Evolutionary conservation across 2,888 invertebrate species (phyloP).

Genomic region (Synergus itoensis): DNA sequence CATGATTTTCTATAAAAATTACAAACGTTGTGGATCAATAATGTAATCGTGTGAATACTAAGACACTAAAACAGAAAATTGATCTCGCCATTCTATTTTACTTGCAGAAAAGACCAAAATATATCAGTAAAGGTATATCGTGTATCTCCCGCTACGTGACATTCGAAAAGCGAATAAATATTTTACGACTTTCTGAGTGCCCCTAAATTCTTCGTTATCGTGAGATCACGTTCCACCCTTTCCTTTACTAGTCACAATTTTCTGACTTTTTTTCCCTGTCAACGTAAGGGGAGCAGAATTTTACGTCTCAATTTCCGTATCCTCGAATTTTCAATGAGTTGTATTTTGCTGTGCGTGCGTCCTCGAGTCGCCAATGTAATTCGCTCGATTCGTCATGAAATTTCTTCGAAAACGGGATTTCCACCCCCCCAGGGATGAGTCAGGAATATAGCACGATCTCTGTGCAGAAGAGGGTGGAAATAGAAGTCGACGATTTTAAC

Average conservation of each 20-base stretch:
- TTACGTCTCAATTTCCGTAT: constrained; percentile 47
- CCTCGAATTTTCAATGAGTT: constrained; percentile 35
- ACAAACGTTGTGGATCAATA: not conserved
- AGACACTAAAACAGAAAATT: not conserved
- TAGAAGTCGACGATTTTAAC: constrained; percentile 48
- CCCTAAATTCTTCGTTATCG: constrained; percentile 64
- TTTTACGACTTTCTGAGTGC: constrained; percentile 65
- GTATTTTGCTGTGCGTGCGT: constrained; percentile 38
- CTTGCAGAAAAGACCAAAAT: not conserved
- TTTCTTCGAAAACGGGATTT: constrained; percentile 41
- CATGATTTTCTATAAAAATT: too few relatives aligned
- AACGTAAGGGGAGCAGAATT: constrained; percentile 44
- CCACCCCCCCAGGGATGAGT: constrained; percentile 29
- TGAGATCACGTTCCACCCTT: constrained; percentile 44
- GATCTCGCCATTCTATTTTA: not conserved
- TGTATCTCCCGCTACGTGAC: constrained; percentile 47
- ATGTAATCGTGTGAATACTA: not conserved
- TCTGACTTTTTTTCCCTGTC: constrained; percentile 44
- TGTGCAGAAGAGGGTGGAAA: constrained; percentile 26
- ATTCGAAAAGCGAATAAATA: constrained; percentile 58
- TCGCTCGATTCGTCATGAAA: constrained; percentile 43
- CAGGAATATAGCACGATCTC: constrained; percentile 18
- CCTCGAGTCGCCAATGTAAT: constrained; percentile 37
- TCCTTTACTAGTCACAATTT: constrained; percentile 24
- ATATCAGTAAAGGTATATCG: constrained; percentile 21